Evolutionary conservation across 1,140 invertebrate genomes (phyloP), one percentile per base, ranked within the genome.

Genomic region (Trichonephila clavata): DNA sequence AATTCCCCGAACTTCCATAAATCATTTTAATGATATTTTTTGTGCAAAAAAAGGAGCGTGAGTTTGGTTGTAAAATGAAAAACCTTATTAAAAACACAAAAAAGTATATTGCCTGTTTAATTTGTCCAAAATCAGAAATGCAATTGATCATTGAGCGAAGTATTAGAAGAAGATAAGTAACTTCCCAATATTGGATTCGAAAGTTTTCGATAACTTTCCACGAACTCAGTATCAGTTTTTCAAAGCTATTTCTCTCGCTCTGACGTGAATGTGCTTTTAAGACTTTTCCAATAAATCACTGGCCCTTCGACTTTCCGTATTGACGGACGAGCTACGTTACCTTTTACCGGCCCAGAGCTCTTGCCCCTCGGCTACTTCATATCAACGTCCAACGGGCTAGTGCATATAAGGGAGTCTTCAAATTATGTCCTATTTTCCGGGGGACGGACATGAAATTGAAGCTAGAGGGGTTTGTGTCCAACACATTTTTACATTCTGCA

Each of bases 161-260:
- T 80, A 68, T 80, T 61, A 68, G 77, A 32, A 24, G 24, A 27
- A 27, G 63, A 50, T 43, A 68, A 88, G 63, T 50, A 71, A 88
- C 60, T 86, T 86, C 60, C 89, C 89, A 81, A 90, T 90, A 90
- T 81, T 90, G 77, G 59, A 65, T 81, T 90, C 57, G 65, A 81
- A 77, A 90, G 57, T 80, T 90, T 63, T 50, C 92, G 59, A 93
- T 93, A 88, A 93, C 92, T 81, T 93, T 81, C 39, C 32, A 21
- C n/a, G 7, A 65, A 83, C 32, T 50, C 32, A 81, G 71, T 86
- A 86, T 93, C 86, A 93, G 87, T 89, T 89, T 93, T 93, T 71
- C 84, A 24, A 86, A 89, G 87, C 71, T 81, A 61, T 90, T 81
- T 90, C 77, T 81, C 61, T 81, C 89, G 27, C 24, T 81, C n/a